Conservation (phyloP, 1,140 invertebrate species). For the Sarcophaga bullata region DNA sequence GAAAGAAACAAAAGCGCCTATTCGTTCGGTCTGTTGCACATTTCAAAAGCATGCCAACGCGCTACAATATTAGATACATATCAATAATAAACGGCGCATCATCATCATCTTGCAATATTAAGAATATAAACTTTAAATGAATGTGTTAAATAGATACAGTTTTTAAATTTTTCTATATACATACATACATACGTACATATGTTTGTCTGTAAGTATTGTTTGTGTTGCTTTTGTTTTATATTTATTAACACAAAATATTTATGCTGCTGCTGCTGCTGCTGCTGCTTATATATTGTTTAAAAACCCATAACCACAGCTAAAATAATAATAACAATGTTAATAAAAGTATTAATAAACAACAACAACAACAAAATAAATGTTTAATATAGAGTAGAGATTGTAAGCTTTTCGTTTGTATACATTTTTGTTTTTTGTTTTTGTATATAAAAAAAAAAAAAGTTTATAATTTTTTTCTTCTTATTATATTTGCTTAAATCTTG, state of each 20-base stretch:
- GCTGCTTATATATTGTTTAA: background rate
- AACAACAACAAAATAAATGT: background rate
- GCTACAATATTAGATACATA: background rate
- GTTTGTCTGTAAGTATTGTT: background rate
- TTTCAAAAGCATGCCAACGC: background rate
- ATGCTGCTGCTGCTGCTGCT: background rate
- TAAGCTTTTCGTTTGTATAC: too few species aligned
- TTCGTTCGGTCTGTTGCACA: slow-evolving; percentile 2
- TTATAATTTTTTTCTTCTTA: too few species aligned
- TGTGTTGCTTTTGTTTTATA: background rate
- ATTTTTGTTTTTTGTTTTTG: too few species aligned
- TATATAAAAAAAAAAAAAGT: too few species aligned
- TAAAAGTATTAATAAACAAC: background rate
- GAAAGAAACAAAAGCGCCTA: too few species aligned
- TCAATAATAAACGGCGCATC: too few species aligned
- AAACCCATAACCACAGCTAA: slow-evolving; percentile 9
- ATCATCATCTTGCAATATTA: too few species aligned
- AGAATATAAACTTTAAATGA: background rate
- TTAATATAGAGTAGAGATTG: too few species aligned
- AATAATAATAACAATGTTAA: background rate
- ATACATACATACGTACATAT: background rate
- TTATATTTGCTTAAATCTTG: background rate
- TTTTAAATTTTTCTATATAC: background rate
- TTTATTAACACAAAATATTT: background rate
- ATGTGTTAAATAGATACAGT: background rate